Evolutionary conservation across 2,113 vertebrate species (phyloP).

Genomic region (Eurypyga helias): DNA sequence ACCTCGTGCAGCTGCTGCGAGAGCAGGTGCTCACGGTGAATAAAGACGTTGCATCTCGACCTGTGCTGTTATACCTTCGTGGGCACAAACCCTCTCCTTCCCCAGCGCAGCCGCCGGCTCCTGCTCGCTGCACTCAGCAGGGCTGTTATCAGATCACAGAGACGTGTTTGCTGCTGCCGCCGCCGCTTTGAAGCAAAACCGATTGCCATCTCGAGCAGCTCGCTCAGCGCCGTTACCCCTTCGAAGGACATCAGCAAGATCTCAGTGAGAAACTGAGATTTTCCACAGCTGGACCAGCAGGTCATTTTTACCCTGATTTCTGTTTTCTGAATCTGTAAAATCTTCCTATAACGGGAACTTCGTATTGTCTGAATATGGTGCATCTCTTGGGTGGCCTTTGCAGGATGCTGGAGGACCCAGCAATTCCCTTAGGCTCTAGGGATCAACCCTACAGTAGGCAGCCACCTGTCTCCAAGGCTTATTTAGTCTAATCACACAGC

Average conservation of each 20-base stretch:
- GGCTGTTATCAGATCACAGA: background rate
- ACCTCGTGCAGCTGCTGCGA: rapidly evolving
- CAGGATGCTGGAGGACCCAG: background rate
- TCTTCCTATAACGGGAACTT: background rate
- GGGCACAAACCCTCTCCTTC: background rate
- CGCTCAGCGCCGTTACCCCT: rapidly evolving
- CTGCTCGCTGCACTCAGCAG: background rate
- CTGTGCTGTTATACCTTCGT: rapidly evolving
- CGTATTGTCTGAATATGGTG: rapidly evolving
- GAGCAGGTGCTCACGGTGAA: background rate
- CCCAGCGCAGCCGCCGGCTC: rapidly evolving
- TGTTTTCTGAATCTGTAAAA: background rate
- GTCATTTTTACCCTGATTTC: background rate
- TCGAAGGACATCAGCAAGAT: background rate
- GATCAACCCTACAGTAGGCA: background rate
- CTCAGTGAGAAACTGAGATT: background rate
- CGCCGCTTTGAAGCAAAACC: background rate
- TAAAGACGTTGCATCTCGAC: background rate
- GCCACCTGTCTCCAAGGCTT: background rate
- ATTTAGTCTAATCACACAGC: background rate
- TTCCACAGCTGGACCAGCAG: background rate
- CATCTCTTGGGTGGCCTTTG: background rate
- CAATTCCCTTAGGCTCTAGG: background rate
- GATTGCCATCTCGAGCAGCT: background rate
- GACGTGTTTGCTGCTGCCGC: rapidly evolving